Evolutionary conservation across 1,140 invertebrate genomes (phyloP).

Genomic region (Brachionus plicatilis): DNA sequence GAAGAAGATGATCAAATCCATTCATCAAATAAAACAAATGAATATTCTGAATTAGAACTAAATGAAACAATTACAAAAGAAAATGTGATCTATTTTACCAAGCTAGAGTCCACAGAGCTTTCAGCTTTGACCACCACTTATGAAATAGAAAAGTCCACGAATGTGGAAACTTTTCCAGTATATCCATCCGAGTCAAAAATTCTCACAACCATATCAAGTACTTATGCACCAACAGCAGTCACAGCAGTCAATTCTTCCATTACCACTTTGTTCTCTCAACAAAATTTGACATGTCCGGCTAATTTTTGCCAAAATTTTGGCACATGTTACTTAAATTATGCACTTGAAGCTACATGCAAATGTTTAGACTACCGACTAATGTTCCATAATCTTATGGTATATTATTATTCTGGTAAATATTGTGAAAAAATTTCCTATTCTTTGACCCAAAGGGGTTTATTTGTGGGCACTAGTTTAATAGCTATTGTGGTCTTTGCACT

Average conservation of each 20-base stretch:
- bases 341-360: not conserved
- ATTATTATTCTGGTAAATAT: not conserved
- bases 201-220: not conserved
- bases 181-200: not conserved
- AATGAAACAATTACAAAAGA: not conserved
- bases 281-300: not conserved
- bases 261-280: no score
- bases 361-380: not conserved
- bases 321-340: not conserved
- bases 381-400: not conserved
- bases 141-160: not conserved
- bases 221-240: not conserved
- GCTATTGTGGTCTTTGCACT: not conserved
- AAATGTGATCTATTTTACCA: not conserved
- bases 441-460: not conserved
- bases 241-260: not conserved
- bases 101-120: not conserved
- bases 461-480: not conserved
- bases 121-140: not conserved
- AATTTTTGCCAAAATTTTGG: constrained; percentile 13
- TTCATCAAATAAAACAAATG: not conserved
- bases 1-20: not conserved
- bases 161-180: not conserved
- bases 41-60: not conserved
- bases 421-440: constrained; percentile 30